These are phyloP conservation scores for Plagodis dolabraria DNA, from an alignment of 2,888 invertebrate genomes.

Conservation along the genomic window DNA sequence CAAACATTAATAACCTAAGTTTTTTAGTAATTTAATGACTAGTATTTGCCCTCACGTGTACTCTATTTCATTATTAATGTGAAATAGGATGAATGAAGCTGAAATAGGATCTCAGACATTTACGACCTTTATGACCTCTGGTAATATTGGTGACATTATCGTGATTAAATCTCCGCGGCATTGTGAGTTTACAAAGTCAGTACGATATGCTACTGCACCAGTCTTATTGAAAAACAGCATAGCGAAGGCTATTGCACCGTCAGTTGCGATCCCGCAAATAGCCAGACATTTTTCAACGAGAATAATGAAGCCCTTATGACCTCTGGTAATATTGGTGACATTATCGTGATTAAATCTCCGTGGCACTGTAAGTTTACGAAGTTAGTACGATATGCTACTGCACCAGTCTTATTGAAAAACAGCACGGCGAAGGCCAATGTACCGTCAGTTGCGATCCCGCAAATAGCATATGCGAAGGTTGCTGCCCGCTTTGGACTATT, in stretches of 20 bases:
- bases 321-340: not conserved
- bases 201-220: constrained; percentile 61
- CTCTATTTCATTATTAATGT: too few relatives aligned
- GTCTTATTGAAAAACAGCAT: constrained; percentile 71
- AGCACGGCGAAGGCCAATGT: constrained; percentile 77
- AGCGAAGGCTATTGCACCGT: constrained; percentile 77
- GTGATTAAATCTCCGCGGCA: constrained; percentile 48
- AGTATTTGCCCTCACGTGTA: too few relatives aligned
- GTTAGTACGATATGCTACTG: constrained; percentile 57
- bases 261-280: constrained; percentile 73
- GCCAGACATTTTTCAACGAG: constrained; percentile 37
- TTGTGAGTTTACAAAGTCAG: constrained; percentile 37
- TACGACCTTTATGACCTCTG: not conserved
- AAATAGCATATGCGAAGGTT: constrained; percentile 76
- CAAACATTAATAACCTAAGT: too few relatives aligned
- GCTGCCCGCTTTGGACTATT: constrained; percentile 73
- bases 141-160: constrained; percentile 1
- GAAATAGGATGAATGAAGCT: too few relatives aligned
- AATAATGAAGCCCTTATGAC: too few relatives aligned
- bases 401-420: constrained; percentile 69
- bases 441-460: constrained; percentile 67
- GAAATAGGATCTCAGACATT: too few relatives aligned
- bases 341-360: constrained; percentile 44
- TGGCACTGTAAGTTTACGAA: constrained; percentile 35
- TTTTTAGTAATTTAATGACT: too few relatives aligned